A percentile compares a stretch with the other conserved stretches of the same genome.
Conservation (phyloP, 2,113 vertebrate genomes). For the Hyperopisus bebe region DNA sequence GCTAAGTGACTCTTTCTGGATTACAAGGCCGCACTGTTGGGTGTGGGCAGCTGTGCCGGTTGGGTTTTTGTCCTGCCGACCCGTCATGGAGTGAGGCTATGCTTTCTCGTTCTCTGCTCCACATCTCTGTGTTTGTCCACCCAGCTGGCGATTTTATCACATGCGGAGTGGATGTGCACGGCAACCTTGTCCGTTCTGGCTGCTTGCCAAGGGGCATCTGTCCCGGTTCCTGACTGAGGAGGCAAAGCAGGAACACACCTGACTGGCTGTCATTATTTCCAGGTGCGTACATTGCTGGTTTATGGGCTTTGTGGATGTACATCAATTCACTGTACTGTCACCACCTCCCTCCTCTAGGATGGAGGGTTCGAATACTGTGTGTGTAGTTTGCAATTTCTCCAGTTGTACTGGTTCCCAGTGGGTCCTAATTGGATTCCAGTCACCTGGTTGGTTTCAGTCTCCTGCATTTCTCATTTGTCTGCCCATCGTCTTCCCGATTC, state of each 20-base stretch:
- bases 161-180: neutral
- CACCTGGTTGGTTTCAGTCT: neutral
- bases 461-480: neutral
- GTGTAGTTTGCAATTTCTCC: neutral
- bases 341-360: neutral
- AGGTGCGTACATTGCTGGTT: neutral
- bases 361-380: neutral
- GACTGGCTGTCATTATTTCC: neutral
- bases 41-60: neutral
- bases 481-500: neutral
- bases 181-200: neutral
- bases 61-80: neutral
- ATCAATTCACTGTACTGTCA: neutral
- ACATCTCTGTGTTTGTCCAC: neutral
- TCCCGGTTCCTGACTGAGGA: neutral
- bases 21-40: neutral
- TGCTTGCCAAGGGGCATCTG: neutral
- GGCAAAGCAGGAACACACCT: neutral
- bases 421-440: neutral
- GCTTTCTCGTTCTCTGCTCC: neutral
- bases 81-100: neutral
- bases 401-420: neutral
- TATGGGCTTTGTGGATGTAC: neutral
- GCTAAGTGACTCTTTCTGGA: neutral
- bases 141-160: neutral